Evolutionary conservation across 2,888 invertebrate genomes (phyloP).

Genomic region (Cantharis rustica): DNA sequence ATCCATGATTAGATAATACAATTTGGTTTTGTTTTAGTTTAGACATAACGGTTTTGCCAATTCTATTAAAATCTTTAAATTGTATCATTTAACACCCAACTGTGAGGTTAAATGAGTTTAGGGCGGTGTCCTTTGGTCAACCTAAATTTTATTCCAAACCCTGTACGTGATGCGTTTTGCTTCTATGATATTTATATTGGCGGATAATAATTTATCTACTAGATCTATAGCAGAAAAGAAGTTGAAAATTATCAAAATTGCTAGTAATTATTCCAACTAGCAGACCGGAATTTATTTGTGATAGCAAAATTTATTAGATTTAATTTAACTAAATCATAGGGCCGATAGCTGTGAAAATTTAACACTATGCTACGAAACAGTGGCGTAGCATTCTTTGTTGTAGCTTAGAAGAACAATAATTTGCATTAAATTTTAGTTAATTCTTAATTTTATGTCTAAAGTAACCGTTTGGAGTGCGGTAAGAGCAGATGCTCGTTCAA

Average conservation of each 20-base stretch:
- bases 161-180: not conserved
- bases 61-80: not conserved
- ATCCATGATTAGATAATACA: not conserved
- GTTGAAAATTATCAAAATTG: not conserved
- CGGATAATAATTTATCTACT: not conserved
- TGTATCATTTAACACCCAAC: not conserved
- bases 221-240: not conserved
- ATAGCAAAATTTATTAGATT: not conserved
- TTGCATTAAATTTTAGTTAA: not conserved
- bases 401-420: not conserved
- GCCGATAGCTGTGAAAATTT: too few species aligned
- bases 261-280: not conserved
- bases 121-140: not conserved
- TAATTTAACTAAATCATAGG: not conserved
- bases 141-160: not conserved
- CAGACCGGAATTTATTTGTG: not conserved
- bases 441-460: too few species aligned
- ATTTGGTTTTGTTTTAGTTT: not conserved
- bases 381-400: not conserved
- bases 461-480: not conserved
- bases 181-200: not conserved
- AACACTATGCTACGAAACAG: not conserved
- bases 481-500: constrained; percentile 7
- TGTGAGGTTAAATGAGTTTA: not conserved
- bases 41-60: constrained; percentile 1